Evolutionary conservation across 2,113 vertebrate genomes (phyloP), one percentile per base, ranked within the genome.

Genomic region (Manacus vitellinus): DNA sequence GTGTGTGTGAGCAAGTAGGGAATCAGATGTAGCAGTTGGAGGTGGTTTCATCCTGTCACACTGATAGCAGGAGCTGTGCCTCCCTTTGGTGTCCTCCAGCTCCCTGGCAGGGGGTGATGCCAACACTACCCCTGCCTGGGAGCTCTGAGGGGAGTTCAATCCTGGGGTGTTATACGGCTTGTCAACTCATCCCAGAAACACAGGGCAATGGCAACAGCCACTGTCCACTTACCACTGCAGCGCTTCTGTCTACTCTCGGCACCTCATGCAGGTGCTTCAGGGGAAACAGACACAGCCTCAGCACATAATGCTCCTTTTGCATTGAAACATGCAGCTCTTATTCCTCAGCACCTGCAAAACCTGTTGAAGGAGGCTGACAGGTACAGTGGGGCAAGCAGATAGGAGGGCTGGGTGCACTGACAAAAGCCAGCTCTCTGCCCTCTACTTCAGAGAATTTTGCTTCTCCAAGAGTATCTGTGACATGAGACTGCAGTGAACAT

Each of bases 321-420:
- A 37, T 22, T 9, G 10, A 59, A 89, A 75, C 19, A 16, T 11
- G 39, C 54, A 41, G 39, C 31, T 66, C 8, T 59, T 35, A 9
- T 10, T 49, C 52, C 72, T 67, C 39, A 54, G 72, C 47, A 54
- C 22, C 43, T 72, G 62, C 39, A 83, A 88, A 67, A 49, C 25
- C 62, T 19, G 4, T 5, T 54, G 70, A 79, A 83, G 72, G 52
- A 75, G 67, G 27, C 61, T 85, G 39, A n/a, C 4, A 9, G n/a
- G 30, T 5, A 4, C 0, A 1, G 15, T 16, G 28, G 16, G 58
- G 19, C 0, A 3, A 63, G 43, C 3, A 2, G 41, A 15, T 4
- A 6, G 39, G 52, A 41, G 19, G 22, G 31, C 27, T 67, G 56
- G 8, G 25, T 55, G 10, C 19, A 27, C 21, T 49, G 56, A 51